Conservation (phyloP, 2,888 invertebrate genomes). For the Drosophila monieri region DNA sequence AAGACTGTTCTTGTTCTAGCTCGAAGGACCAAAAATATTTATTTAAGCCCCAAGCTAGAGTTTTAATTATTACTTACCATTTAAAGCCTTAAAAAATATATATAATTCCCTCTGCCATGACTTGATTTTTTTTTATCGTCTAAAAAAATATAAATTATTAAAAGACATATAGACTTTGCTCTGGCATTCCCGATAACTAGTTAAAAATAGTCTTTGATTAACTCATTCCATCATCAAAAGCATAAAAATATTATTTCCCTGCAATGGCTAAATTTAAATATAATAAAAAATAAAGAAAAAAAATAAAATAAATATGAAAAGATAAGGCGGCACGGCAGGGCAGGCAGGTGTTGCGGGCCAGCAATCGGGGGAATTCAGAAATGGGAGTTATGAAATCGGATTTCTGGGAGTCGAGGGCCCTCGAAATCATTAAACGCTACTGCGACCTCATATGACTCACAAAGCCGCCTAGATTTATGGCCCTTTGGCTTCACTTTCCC, state of each 20-base stretch:
- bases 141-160: background rate
- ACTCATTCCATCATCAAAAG: background rate
- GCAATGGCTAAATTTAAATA: constrained; percentile 19
- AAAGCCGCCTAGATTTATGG: constrained; percentile 6
- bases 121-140: background rate
- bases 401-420: constrained; percentile 5
- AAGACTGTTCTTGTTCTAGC: too few species aligned
- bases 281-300: background rate
- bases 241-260: background rate
- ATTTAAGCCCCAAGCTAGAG: too few species aligned
- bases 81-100: too few species aligned
- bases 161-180: background rate
- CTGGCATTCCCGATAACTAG: background rate
- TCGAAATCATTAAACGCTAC: constrained; percentile 4
- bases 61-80: too few species aligned
- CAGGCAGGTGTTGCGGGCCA: constrained; percentile 7
- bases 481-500: constrained; percentile 18
- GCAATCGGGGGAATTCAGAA: background rate
- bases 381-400: background rate
- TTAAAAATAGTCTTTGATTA: constrained; percentile 8
- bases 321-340: constrained; percentile 16
- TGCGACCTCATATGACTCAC: constrained; percentile 15
- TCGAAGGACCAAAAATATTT: too few species aligned
- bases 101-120: background rate
- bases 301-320: background rate